Evolutionary conservation across 2,113 vertebrate species (phyloP).

Genomic region (Aspidoscelis tigris): DNA sequence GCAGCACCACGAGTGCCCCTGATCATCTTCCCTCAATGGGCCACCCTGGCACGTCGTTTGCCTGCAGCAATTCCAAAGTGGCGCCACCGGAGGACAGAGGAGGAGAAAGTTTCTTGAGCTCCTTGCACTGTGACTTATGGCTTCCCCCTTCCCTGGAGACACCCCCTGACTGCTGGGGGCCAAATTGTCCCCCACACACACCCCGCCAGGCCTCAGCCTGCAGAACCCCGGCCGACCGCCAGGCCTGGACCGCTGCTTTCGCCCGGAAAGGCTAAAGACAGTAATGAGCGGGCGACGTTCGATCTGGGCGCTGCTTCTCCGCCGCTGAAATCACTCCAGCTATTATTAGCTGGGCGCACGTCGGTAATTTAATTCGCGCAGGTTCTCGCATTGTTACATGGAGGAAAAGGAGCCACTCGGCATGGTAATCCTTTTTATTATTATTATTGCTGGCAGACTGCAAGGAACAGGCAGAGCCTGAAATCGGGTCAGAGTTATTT

Average conservation of each 20-base stretch:
- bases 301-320: background rate
- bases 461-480: background rate
- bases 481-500: conserved; percentile 4
- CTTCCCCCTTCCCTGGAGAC: no score
- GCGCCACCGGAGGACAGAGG: background rate
- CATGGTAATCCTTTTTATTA: conserved; percentile 1
- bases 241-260: background rate
- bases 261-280: background rate
- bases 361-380: conserved; percentile 20
- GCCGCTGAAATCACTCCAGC: background rate
- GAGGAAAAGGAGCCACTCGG: background rate
- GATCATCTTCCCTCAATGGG: background rate
- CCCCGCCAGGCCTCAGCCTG: background rate
- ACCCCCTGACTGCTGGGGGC: background rate
- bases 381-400: background rate
- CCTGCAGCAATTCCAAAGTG: background rate
- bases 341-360: conserved; percentile 27
- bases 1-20: no score
- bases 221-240: background rate
- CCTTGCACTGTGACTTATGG: background rate
- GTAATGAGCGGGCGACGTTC: background rate
- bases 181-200: no score
- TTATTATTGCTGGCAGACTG: background rate
- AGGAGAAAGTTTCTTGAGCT: no score
- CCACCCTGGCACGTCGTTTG: background rate